Base-by-base conservation (phyloP, 2,113 vertebrate genomes). In the Brachyhypopomus gauderio region DNA sequence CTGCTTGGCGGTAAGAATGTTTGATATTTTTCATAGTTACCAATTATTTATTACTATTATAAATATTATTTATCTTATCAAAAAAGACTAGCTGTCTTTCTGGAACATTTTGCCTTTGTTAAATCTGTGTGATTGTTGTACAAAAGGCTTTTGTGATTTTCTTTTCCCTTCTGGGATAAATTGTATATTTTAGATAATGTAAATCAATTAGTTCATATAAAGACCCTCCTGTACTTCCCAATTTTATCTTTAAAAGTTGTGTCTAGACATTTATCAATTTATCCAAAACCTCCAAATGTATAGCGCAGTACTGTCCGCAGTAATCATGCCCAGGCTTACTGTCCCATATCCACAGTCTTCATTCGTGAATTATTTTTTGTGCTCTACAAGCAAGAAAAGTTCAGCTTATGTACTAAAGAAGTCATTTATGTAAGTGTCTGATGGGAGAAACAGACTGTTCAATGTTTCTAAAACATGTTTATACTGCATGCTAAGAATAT, bases 391-490 rank as follows among this genome's bases (percentile, higher is more conserved):
- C 41, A 52, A 23, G 48, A 66, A 27, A 30, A 30, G 25, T 34
- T 55, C 63, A 56, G 62, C 7, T 20, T 30, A n/a, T 55, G 41
- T 34, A 19, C n/a, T 62, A 0, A 27, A 30, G 30, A 30, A 56
- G 45, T 34, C 67, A 74, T 56, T 85, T 36, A 75, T 66, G 38
- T 80, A 14, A 76, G 17, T 52, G 30, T 73, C 41, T 14, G 27
- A 34, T 23, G 19, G 55, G 25, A 59, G 58, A 27, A 48, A 63
- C 8, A 23, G 34, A 63, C 27, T 20, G 4, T 34, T 67, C 30
- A 11, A 34, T 67, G 30, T 67, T 36, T 17, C 16, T 30, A 67
- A 30, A 67, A 20, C 30, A 17, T 14, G 27, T 30, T 30, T 30
- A 23, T 64, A 45, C 9, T 11, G 9, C 41, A 8, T 45, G 41